These are phyloP conservation scores for Bradypodion pumilum DNA, from an alignment of 2,797 vertebrate species.

Conservation along the genomic window DNA sequence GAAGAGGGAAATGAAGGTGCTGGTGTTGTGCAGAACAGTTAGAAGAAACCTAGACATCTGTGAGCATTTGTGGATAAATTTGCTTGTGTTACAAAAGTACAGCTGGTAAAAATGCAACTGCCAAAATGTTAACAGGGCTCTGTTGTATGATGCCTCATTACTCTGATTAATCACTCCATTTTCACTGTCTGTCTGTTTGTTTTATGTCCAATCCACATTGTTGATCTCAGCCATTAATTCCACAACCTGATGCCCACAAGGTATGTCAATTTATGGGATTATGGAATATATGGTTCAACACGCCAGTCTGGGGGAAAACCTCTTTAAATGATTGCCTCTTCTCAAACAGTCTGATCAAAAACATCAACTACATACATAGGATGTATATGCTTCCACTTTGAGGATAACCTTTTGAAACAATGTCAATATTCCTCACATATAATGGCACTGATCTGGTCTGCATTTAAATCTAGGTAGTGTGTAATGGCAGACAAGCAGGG, in stretches of 20 bases:
- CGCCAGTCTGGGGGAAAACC: not conserved
- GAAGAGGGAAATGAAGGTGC: not conserved
- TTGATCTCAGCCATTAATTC: not conserved
- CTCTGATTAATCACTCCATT: too few relatives aligned
- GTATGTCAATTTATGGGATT: not conserved
- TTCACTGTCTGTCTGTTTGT: not conserved
- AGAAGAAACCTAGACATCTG: too few relatives aligned
- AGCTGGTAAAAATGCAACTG: not conserved
- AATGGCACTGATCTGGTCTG: too few relatives aligned
- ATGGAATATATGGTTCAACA: not conserved
- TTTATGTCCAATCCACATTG: not conserved
- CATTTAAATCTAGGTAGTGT: too few relatives aligned
- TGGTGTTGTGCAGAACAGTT: too few relatives aligned
- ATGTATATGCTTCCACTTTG: too few relatives aligned
- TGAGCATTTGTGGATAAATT: not conserved
- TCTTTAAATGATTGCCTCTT: not conserved
- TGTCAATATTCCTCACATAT: too few relatives aligned
- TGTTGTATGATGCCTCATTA: not conserved
- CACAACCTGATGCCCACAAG: too few relatives aligned
- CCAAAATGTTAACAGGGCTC: not conserved
- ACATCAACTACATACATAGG: too few relatives aligned
- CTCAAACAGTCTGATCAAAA: too few relatives aligned
- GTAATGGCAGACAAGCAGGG: too few relatives aligned
- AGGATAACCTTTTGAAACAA: too few relatives aligned
- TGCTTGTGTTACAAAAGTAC: not conserved